These are phyloP conservation scores for Melieria picta DNA, from an alignment of 2,888 invertebrate species.

Conservation along the genomic window DNA sequence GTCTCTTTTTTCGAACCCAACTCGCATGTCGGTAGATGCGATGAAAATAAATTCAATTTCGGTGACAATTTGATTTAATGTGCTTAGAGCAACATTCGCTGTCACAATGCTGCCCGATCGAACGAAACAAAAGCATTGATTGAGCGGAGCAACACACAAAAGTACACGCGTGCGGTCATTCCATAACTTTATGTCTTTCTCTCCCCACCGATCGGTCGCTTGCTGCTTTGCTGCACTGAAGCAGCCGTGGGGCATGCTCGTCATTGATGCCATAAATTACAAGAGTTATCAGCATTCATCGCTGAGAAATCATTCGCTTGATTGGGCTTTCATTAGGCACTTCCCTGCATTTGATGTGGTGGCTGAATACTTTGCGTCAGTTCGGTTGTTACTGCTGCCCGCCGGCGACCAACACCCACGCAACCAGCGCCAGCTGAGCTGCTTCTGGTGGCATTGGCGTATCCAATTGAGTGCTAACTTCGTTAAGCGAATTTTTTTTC, in stretches of 20 bases:
- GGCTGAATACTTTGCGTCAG: neutral
- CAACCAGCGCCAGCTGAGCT: neutral
- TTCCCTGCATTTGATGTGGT: neutral
- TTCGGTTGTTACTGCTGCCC: neutral
- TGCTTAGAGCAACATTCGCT: slow-evolving; percentile 4
- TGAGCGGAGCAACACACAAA: too few relatives aligned
- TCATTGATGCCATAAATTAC: slow-evolving; percentile 42
- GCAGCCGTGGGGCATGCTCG: too few relatives aligned
- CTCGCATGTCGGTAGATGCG: neutral
- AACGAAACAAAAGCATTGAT: too few relatives aligned
- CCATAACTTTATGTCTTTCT: too few relatives aligned
- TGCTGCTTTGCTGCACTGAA: too few relatives aligned
- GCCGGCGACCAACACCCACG: neutral
- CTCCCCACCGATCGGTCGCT: too few relatives aligned
- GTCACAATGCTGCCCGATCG: too few relatives aligned
- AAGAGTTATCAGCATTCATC: slow-evolving; percentile 45
- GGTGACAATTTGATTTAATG: slow-evolving; percentile 35
- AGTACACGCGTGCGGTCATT: too few relatives aligned
- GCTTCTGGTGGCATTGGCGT: neutral
- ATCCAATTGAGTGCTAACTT: slow-evolving; percentile 1
- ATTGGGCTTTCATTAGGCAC: slow-evolving; percentile 41
- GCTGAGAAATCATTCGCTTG: slow-evolving; percentile 45
- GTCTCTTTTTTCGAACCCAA: too few relatives aligned
- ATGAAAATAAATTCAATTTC: slow-evolving; percentile 35
- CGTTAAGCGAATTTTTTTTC: slow-evolving; percentile 8